phyloP scores from a whole-genome alignment of 2,888 invertebrate genomes.

The Patella caerulea region DNA sequence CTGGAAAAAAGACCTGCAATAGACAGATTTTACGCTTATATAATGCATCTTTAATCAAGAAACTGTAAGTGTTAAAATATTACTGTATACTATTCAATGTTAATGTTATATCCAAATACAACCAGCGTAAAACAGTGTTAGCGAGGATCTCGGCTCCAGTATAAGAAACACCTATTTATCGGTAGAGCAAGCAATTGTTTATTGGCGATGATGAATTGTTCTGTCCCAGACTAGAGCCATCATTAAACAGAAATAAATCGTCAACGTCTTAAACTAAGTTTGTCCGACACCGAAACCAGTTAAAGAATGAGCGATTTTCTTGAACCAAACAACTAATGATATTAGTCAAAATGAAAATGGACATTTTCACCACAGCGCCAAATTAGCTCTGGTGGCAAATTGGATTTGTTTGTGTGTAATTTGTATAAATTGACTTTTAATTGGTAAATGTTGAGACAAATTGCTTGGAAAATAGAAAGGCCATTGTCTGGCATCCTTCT shows the following conservation, averaged over 20 bases:
- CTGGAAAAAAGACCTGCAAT: too few species aligned
- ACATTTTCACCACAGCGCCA: not conserved
- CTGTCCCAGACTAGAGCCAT: not conserved
- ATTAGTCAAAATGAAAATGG: constrained; percentile 8
- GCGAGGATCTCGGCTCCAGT: too few species aligned
- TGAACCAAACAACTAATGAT: not conserved
- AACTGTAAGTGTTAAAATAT: too few species aligned
- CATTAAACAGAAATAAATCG: not conserved
- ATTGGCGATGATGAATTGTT: not conserved
- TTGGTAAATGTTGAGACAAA: constrained; percentile 6
- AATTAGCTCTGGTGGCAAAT: not conserved
- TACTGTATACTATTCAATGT: too few species aligned
- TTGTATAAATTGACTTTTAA: constrained; percentile 10
- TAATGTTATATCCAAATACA: too few species aligned
- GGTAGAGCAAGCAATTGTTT: not conserved
- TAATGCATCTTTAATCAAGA: too few species aligned
- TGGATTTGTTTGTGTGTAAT: constrained; percentile 9
- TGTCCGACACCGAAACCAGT: not conserved
- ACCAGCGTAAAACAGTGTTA: too few species aligned
- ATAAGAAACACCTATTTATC: too few species aligned
- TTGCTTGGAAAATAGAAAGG: not conserved
- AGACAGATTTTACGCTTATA: too few species aligned
- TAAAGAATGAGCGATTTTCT: constrained; percentile 9
- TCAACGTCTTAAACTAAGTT: constrained; percentile 6
- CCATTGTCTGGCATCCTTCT: not conserved